Conservation (phyloP, 2,113 vertebrate species). For the Megaleporinus macrocephalus region DNA sequence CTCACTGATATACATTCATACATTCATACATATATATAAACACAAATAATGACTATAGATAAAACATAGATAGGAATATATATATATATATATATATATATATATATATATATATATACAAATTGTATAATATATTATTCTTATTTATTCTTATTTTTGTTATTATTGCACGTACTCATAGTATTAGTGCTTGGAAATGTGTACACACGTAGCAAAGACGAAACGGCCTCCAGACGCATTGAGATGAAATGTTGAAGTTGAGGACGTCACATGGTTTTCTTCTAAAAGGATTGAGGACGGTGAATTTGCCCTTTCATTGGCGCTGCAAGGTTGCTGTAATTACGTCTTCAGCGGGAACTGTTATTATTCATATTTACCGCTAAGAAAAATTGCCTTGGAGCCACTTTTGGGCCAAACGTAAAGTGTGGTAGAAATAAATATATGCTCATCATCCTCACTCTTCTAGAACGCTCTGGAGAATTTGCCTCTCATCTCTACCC, state of each 20-base stretch:
- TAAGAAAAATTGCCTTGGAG: slow-evolving; percentile 50
- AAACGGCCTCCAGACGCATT: background rate
- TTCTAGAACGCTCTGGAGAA: slow-evolving; percentile 37
- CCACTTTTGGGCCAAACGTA: slow-evolving; percentile 47
- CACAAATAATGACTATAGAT: too few relatives aligned
- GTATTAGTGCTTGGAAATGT: background rate
- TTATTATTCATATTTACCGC: slow-evolving; percentile 50
- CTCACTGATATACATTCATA: too few relatives aligned
- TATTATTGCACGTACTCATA: background rate
- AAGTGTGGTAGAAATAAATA: slow-evolving; percentile 45
- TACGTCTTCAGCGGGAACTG: slow-evolving; percentile 37
- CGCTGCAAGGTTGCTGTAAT: slow-evolving; percentile 43
- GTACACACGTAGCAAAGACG: background rate
- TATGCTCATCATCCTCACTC: slow-evolving; percentile 44
- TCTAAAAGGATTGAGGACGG: background rate
- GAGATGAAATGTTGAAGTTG: slow-evolving; percentile 10
- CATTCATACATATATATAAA: too few relatives aligned
- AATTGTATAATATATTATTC: too few relatives aligned
- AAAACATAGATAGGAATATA: too few relatives aligned
- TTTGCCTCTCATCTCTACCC: slow-evolving; percentile 37
- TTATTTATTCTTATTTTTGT: background rate
- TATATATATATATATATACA: too few relatives aligned
- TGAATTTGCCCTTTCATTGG: background rate
- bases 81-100: too few relatives aligned
- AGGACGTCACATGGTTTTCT: slow-evolving; percentile 6